Evolutionary conservation across 1,140 invertebrate species (phyloP).

Genomic region (Bombus polaris): DNA sequence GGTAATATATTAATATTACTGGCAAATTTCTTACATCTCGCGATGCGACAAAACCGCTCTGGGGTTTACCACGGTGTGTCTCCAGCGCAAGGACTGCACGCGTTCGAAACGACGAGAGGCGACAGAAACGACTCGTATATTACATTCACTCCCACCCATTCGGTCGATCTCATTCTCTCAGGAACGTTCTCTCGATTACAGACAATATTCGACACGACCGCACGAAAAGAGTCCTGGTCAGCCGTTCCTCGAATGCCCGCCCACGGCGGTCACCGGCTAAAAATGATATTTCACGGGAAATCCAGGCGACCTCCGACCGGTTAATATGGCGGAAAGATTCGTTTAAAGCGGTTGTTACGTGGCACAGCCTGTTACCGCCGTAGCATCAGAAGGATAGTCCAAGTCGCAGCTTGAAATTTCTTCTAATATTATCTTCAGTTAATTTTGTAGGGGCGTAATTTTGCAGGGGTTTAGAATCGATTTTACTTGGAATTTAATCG

Average conservation of each 20-base stretch:
- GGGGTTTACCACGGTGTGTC: constrained; percentile 15
- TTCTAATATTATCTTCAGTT: no score
- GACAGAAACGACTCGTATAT: constrained; percentile 26
- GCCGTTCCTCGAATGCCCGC: constrained; percentile 30
- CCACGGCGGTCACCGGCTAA: constrained; percentile 5
- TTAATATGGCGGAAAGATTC: constrained; percentile 37
- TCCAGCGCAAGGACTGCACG: constrained; percentile 10
- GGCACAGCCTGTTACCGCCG: not conserved
- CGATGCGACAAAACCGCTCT: constrained; percentile 14
- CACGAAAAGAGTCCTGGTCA: constrained; percentile 26
- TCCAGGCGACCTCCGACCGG: not conserved
- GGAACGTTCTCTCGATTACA: constrained; percentile 6
- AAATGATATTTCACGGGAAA: constrained; percentile 36
- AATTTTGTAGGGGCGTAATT: no score
- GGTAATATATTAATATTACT: constrained; percentile 43
- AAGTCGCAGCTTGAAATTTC: no score
- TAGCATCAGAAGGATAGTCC: no score
- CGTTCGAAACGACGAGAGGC: constrained; percentile 6
- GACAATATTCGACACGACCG: constrained; percentile 27
- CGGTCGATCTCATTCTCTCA: constrained; percentile 3
- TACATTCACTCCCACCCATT: constrained; percentile 1
- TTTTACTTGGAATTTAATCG: no score
- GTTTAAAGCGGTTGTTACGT: constrained; percentile 11
- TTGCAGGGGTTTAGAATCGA: no score
- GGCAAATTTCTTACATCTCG: constrained; percentile 45